phyloP scores from a whole-genome alignment of 2,113 vertebrate species.

The Promerops cafer region DNA sequence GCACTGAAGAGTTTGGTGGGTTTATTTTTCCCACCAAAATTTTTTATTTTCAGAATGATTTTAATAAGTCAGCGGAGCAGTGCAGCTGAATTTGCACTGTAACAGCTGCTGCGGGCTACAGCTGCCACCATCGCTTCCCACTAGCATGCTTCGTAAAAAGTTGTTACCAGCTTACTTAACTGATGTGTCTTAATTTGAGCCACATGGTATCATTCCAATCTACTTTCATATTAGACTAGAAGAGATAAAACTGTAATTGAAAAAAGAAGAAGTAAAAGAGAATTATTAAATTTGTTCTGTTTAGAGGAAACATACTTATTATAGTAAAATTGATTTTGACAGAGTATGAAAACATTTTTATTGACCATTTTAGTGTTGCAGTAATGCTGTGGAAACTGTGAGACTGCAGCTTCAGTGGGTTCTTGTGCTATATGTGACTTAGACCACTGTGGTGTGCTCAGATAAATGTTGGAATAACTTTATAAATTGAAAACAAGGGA shows the following conservation, averaged over 20 bases:
- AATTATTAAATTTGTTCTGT: not conserved
- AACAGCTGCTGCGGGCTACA: not conserved
- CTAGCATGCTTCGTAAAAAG: not conserved
- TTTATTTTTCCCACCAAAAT: too few species aligned
- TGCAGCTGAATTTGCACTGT: not conserved
- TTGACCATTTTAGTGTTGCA: not conserved
- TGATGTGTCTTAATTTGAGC: constrained; percentile 34
- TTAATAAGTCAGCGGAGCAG: not conserved
- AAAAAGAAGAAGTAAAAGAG: not conserved
- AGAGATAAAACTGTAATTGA: not conserved
- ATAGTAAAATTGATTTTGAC: not conserved
- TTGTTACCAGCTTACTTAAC: constrained; percentile 42
- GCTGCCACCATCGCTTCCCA: not conserved
- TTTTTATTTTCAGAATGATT: not conserved
- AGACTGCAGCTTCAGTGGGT: not conserved
- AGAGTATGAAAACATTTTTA: not conserved
- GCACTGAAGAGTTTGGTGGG: not conserved
- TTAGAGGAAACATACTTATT: not conserved
- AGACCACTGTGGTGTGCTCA: not conserved
- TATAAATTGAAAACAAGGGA: not conserved
- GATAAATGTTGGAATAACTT: not conserved
- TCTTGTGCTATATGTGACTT: rapidly evolving
- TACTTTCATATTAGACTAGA: not conserved
- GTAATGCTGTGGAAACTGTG: not conserved
- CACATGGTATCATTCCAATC: not conserved